Evolutionary conservation across 2,888 invertebrate genomes (phyloP).

Genomic region (Didymodactylos carnosus): DNA sequence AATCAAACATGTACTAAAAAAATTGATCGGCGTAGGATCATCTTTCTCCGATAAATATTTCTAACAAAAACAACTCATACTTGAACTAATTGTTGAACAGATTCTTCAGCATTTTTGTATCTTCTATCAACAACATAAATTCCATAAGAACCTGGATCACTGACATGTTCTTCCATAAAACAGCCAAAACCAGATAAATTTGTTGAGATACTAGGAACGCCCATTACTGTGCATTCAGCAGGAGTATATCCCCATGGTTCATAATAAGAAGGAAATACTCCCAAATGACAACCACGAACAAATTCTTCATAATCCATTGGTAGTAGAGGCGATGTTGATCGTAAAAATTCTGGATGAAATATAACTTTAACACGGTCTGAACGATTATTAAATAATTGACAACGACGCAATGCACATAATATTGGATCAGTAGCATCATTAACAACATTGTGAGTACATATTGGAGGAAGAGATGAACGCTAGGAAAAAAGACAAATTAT

Average conservation of each 20-base stretch:
- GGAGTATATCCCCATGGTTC: constrained; percentile 99
- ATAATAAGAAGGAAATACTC: constrained; percentile 96
- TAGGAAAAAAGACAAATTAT: neutral
- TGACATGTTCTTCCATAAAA: constrained; percentile 91
- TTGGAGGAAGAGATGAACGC: constrained; percentile 62
- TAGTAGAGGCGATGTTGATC: constrained; percentile 86
- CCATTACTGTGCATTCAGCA: constrained; percentile 99
- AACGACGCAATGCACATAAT: constrained; percentile 61
- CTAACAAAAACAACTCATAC: constrained; percentile 15
- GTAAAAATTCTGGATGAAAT: constrained; percentile 95
- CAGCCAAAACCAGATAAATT: constrained; percentile 93
- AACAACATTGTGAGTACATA: constrained; percentile 90
- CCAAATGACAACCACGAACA: constrained; percentile 90
- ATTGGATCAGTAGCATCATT: constrained; percentile 74
- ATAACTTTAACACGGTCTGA: constrained; percentile 89
- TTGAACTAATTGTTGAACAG: constrained; percentile 63
- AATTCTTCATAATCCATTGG: constrained; percentile 97
- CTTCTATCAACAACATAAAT: constrained; percentile 92
- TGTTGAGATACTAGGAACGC: constrained; percentile 90
- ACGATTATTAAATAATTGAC: constrained; percentile 75
- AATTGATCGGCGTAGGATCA: neutral
- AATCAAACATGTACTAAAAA: constrained; percentile 52
- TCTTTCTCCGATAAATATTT: neutral
- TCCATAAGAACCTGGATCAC: constrained; percentile 90
- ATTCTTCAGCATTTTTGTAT: constrained; percentile 66